A percentile compares a stretch with the other conserved stretches of the same genome.
phyloP scores from a whole-genome alignment of 2,113 vertebrate genomes.

The Cricetomys ansorgei region DNA sequence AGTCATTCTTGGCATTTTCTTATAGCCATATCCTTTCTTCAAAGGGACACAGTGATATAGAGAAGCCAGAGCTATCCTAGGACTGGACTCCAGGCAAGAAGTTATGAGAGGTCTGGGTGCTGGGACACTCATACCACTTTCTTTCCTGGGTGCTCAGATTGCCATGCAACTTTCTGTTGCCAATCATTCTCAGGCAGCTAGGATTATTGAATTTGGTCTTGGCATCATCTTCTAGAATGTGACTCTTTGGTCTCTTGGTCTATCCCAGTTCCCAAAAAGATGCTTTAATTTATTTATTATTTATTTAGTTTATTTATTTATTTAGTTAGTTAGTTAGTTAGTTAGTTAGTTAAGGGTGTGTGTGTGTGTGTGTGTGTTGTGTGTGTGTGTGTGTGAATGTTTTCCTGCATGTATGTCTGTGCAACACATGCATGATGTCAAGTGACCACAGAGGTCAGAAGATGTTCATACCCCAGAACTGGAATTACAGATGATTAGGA shows the following conservation, averaged over 20 bases:
- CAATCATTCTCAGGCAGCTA: no score
- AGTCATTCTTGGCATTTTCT: background rate
- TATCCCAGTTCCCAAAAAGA: no score
- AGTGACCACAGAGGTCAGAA: background rate
- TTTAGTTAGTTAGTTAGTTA: no score
- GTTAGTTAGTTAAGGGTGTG: no score
- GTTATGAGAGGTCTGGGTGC: background rate
- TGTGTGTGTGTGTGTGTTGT: no score
- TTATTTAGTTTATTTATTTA: no score
- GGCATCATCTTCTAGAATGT: background rate
- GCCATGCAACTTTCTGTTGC: background rate
- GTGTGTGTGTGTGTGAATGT: background rate
- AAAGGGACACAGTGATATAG: background rate
- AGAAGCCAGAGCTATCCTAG: background rate
- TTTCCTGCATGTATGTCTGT: background rate
- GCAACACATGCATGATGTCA: background rate
- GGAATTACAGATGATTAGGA: background rate
- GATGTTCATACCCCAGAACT: background rate
- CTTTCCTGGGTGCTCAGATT: background rate
- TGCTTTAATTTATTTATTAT: no score
- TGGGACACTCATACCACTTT: no score
- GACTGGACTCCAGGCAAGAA: background rate
- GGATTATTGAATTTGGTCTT: no score
- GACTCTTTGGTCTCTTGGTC: background rate
- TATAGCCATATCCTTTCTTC: no score